Conservation (phyloP, 2,888 invertebrate genomes). For the Plagodis dolabraria region DNA sequence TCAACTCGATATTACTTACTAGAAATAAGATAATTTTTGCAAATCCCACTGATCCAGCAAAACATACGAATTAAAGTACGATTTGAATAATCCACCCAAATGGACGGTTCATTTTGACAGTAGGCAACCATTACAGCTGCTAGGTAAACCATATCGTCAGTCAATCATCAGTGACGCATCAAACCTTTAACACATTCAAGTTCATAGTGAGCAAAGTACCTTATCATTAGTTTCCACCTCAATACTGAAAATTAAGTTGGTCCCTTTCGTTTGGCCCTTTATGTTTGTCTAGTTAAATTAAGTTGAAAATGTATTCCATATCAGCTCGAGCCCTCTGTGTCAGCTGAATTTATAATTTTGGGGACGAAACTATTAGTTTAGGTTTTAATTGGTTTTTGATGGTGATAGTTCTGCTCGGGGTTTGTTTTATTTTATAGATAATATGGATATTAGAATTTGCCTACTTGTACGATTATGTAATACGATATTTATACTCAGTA, state of each 20-base stretch:
- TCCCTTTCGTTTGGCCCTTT: slow-evolving; percentile 74
- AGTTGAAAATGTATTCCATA: slow-evolving; percentile 84
- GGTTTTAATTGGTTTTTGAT: slow-evolving; percentile 69
- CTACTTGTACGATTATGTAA: neutral
- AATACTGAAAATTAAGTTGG: slow-evolving; percentile 75
- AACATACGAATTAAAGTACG: too few relatives aligned
- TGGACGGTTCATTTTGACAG: too few relatives aligned
- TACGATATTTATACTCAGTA: neutral
- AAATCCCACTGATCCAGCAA: too few relatives aligned
- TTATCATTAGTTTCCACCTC: slow-evolving; percentile 82
- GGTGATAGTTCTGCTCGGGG: slow-evolving; percentile 49
- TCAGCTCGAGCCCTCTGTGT: slow-evolving; percentile 72
- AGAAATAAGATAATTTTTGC: too few relatives aligned
- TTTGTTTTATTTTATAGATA: slow-evolving; percentile 37
- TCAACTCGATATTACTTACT: too few relatives aligned
- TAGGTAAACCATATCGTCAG: too few relatives aligned
- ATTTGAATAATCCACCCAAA: too few relatives aligned
- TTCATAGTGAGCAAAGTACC: slow-evolving; percentile 57
- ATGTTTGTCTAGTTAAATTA: slow-evolving; percentile 83
- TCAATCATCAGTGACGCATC: slow-evolving; percentile 2
- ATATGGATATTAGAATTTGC: slow-evolving; percentile 31
- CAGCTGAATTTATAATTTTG: slow-evolving; percentile 81
- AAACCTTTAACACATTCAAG: slow-evolving; percentile 37
- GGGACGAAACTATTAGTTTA: slow-evolving; percentile 69
- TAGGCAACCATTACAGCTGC: too few relatives aligned